Conservation (phyloP, 2,888 invertebrate species). For the Ornithoptera priamus region DNA sequence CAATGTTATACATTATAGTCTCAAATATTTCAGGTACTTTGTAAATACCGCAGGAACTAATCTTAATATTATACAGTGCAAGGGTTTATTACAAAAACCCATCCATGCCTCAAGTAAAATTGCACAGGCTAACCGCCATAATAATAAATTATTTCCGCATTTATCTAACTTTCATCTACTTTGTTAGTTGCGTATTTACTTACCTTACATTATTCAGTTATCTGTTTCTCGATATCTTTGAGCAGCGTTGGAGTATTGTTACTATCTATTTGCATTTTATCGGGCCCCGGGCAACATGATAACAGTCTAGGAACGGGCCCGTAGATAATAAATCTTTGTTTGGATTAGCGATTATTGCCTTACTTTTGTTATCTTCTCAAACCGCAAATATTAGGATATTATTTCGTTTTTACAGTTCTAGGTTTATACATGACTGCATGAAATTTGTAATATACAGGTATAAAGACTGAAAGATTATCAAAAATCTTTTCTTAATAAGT, state of each 20-base stretch:
- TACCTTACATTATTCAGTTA: slow-evolving; percentile 22
- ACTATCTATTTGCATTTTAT: slow-evolving; percentile 45
- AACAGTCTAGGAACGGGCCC: slow-evolving; percentile 36
- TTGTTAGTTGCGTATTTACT: slow-evolving; percentile 10
- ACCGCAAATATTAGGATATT: not conserved
- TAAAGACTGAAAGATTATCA: too few species aligned
- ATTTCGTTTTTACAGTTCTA: not conserved
- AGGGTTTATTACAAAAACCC: not conserved
- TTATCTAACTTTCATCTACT: slow-evolving; percentile 2
- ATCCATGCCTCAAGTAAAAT: not conserved
- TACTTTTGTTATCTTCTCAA: slow-evolving; percentile 10
- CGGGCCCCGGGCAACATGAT: slow-evolving; percentile 36
- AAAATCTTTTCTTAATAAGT: too few species aligned
- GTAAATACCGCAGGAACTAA: too few species aligned
- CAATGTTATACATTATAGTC: too few species aligned
- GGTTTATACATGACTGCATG: not conserved
- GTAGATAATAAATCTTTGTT: slow-evolving; percentile 36
- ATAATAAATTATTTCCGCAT: not conserved
- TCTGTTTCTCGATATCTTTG: slow-evolving; percentile 21
- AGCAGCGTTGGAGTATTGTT: slow-evolving; percentile 38
- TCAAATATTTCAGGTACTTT: too few species aligned
- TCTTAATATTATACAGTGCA: not conserved
- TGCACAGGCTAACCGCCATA: not conserved
- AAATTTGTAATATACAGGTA: too few species aligned
- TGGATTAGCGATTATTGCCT: slow-evolving; percentile 31